These are phyloP conservation scores for Philereme vetulata DNA, from an alignment of 2,888 invertebrate species.

Conservation along the genomic window DNA sequence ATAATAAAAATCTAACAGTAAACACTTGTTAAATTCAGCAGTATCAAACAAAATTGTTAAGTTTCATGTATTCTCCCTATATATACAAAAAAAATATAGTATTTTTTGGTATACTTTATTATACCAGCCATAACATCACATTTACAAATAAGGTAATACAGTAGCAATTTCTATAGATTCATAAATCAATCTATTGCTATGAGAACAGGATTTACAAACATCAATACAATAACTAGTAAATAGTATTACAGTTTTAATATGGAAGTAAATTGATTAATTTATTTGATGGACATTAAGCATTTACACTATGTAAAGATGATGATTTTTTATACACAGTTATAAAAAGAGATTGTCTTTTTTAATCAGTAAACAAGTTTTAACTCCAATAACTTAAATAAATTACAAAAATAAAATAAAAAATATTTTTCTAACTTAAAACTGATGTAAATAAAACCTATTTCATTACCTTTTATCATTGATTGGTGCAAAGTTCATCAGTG, in stretches of 20 bases:
- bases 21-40: constrained; percentile 24
- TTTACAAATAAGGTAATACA: constrained; percentile 18
- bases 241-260: constrained; percentile 27
- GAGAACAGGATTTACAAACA: constrained; percentile 29
- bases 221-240: constrained; percentile 15
- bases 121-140: constrained; percentile 35
- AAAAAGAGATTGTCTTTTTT: constrained; percentile 31
- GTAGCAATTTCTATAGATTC: constrained; percentile 12
- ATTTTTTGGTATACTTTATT: constrained; percentile 45
- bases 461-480: constrained; percentile 47
- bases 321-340: constrained; percentile 14
- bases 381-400: constrained; percentile 31
- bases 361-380: constrained; percentile 21
- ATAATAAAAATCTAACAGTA: constrained; percentile 42
- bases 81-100: constrained; percentile 49
- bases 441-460: constrained; percentile 61
- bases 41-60: constrained; percentile 38
- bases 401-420: constrained; percentile 40
- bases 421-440: constrained; percentile 51
- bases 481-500: constrained; percentile 67
- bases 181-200: constrained; percentile 11
- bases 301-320: constrained; percentile 21
- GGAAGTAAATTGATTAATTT: constrained; percentile 28
- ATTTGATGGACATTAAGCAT: constrained; percentile 29
- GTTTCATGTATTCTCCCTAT: constrained; percentile 40